These are phyloP conservation scores for Atractosteus spatula DNA, from an alignment of 2,113 vertebrate genomes.

Conservation along the genomic window DNA sequence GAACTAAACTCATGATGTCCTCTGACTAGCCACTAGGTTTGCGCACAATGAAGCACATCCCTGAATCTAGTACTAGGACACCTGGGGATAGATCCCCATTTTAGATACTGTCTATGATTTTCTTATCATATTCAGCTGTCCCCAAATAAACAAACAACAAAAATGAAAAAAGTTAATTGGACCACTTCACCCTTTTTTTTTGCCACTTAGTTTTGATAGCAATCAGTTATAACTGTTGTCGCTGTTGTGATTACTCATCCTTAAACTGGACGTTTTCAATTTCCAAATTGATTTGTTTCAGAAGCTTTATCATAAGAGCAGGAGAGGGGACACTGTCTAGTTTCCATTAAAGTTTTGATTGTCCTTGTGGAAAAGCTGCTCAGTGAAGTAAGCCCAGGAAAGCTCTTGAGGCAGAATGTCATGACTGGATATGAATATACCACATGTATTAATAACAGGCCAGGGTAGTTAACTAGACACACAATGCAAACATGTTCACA, in stretches of 20 bases:
- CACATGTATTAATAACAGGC: slow-evolving; percentile 55
- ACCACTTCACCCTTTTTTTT: slow-evolving; percentile 42
- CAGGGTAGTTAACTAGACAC: slow-evolving; percentile 73
- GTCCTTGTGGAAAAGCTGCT: slow-evolving; percentile 47
- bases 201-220: slow-evolving; percentile 45
- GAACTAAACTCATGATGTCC: slow-evolving; percentile 4
- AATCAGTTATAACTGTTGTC: slow-evolving; percentile 65
- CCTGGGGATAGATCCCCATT: slow-evolving; percentile 72
- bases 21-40: slow-evolving; percentile 19
- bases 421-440: slow-evolving; percentile 46
- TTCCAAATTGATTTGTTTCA: slow-evolving; percentile 64
- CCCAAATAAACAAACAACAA: slow-evolving; percentile 59
- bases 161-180: slow-evolving; percentile 29
- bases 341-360: slow-evolving; percentile 57
- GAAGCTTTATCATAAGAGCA: slow-evolving; percentile 44
- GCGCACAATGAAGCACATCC: slow-evolving; percentile 39
- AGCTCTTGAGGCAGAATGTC: slow-evolving; percentile 42
- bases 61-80: slow-evolving; percentile 58
- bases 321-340: slow-evolving; percentile 25
- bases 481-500: slow-evolving; percentile 61
- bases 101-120: slow-evolving; percentile 65
- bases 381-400: slow-evolving; percentile 33
- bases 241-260: slow-evolving; percentile 53
- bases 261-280: slow-evolving; percentile 53
- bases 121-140: slow-evolving; percentile 77